Conservation (phyloP, 2,113 vertebrate species). For the Melanostigma gelatinosum region DNA sequence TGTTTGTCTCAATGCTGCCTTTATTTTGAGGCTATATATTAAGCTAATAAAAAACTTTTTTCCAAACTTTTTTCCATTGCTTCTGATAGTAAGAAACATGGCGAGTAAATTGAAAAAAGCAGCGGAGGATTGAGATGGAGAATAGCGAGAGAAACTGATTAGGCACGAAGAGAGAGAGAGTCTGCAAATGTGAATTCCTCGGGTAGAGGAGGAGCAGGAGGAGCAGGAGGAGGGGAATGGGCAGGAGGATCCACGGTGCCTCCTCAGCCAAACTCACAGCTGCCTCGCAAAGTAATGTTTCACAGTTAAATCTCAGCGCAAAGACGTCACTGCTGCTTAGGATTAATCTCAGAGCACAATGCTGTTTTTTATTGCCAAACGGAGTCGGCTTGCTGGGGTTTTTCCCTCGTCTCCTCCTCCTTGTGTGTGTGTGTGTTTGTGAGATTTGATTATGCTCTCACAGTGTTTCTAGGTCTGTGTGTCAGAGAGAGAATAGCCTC, state of each 20-base stretch:
- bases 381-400: conserved; percentile 63
- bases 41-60: conserved; percentile 39
- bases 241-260: conserved; percentile 28
- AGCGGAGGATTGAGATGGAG: conserved; percentile 3
- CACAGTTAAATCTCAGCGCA: conserved; percentile 66
- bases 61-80: conserved; percentile 10
- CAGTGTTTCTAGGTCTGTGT: conserved; percentile 80
- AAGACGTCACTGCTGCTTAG: conserved; percentile 76
- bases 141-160: conserved; percentile 44
- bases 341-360: conserved; percentile 70
- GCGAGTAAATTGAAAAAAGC: background rate
- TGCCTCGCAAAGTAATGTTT: conserved; percentile 75
- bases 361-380: conserved; percentile 72
- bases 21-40: conserved; percentile 37
- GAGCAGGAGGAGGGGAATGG: conserved; percentile 33
- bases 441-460: conserved; percentile 56
- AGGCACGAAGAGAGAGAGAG: conserved; percentile 13
- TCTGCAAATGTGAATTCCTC: conserved; percentile 48
- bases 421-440: conserved; percentile 25
- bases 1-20: conserved; percentile 37
- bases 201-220: conserved; percentile 7
- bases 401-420: conserved; percentile 27
- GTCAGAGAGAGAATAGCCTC: conserved; percentile 75
- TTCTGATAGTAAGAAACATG: conserved; percentile 18
- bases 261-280: conserved; percentile 74